Percentiles rank a stretch among this genome's conserved stretches.
These are phyloP conservation scores for Solea solea DNA, from an alignment of 2,113 vertebrate genomes.

Conservation along the genomic window DNA sequence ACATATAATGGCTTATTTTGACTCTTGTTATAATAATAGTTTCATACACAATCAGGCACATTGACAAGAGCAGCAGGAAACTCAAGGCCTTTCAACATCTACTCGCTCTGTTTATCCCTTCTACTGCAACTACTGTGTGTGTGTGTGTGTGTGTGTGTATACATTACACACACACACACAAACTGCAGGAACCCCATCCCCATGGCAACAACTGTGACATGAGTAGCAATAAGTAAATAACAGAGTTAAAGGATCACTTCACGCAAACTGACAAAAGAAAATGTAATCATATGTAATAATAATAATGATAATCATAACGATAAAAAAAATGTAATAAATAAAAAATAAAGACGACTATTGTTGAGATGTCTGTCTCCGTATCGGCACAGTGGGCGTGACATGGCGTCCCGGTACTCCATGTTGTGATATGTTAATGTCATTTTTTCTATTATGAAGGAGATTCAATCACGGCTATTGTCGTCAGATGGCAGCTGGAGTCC, in stretches of 20 bases:
- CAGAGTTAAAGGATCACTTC: constrained; percentile 24
- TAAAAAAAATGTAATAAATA: not conserved
- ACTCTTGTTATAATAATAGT: constrained; percentile 43
- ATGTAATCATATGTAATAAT: too few relatives aligned
- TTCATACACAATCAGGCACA: constrained; percentile 75
- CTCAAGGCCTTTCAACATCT: constrained; percentile 23
- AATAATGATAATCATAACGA: too few relatives aligned
- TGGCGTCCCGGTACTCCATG: not conserved
- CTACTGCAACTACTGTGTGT: constrained; percentile 6
- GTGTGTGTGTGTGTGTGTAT: constrained; percentile 9
- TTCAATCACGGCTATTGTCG: not conserved
- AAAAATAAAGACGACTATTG: not conserved
- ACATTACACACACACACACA: constrained; percentile 30
- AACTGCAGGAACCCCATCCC: constrained; percentile 24
- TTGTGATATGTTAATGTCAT: not conserved
- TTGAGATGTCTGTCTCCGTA: not conserved
- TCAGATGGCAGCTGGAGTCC: not conserved
- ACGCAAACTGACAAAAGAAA: not conserved
- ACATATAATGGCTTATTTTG: constrained; percentile 65
- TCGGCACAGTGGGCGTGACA: not conserved
- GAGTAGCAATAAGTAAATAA: constrained; percentile 41
- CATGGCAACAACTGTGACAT: constrained; percentile 41
- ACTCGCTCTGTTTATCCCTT: constrained; percentile 18
- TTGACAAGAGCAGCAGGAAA: constrained; percentile 75
- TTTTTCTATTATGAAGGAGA: too few relatives aligned